Evolutionary conservation across 2,888 invertebrate species (phyloP).

Genomic region (Frankliniella fusca): DNA sequence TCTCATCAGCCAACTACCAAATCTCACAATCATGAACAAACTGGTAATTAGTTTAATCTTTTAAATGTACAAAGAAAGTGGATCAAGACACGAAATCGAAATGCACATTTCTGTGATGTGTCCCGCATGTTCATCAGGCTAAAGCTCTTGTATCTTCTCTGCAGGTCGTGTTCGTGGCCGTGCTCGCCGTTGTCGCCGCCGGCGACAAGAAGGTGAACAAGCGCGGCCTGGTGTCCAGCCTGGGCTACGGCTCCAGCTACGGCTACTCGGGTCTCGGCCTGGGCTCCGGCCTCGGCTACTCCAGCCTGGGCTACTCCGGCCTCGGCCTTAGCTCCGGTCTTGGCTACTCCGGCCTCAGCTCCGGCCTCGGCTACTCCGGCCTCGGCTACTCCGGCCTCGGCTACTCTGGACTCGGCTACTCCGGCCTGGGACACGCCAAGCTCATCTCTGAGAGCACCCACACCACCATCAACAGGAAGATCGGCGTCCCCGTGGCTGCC

Average conservation of each 20-base stretch:
- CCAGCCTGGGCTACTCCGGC: slow-evolving; percentile 12
- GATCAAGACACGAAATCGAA: too few species aligned
- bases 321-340: background rate
- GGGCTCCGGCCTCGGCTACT: slow-evolving; percentile 19
- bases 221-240: background rate
- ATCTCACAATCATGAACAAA: background rate
- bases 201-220: slow-evolving; percentile 16
- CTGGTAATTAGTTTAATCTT: background rate
- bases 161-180: background rate
- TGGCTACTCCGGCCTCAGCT: background rate
- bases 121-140: background rate
- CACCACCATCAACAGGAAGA: slow-evolving; percentile 16
- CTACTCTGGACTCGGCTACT: slow-evolving; percentile 12
- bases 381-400: slow-evolving; percentile 14
- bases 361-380: slow-evolving; percentile 7
- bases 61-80: background rate
- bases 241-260: slow-evolving; percentile 8
- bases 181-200: slow-evolving; percentile 12
- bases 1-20: background rate
- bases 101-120: too few species aligned
- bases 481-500: slow-evolving; percentile 8
- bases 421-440: slow-evolving; percentile 11
- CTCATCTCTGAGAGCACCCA: slow-evolving; percentile 8
- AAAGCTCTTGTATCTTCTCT: background rate
- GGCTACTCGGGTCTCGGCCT: slow-evolving; percentile 15